Conservation (phyloP, 2,888 invertebrate species). For the Glaucopsyche alexis region DNA sequence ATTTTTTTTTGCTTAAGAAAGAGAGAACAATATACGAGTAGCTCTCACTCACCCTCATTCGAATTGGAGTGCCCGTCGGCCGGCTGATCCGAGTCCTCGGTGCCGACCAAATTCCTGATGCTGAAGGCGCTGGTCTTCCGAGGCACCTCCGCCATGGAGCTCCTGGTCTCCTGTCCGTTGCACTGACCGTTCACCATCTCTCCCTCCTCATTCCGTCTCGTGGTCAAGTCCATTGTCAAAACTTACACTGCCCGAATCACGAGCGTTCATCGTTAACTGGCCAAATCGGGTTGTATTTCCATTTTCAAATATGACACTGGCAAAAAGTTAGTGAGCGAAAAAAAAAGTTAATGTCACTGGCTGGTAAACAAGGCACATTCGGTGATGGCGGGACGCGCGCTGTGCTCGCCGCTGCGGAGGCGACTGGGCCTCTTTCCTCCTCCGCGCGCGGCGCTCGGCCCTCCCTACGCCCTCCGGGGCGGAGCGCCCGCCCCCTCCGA, state of each 20-base stretch:
- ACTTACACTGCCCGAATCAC: slow-evolving; percentile 40
- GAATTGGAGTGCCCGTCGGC: slow-evolving; percentile 57
- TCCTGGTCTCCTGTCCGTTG: slow-evolving; percentile 56
- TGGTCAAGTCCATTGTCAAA: slow-evolving; percentile 74
- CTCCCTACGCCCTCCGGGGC: slow-evolving; percentile 72
- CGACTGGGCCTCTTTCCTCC: slow-evolving; percentile 74
- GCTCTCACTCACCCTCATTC: slow-evolving; percentile 59
- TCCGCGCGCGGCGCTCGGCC: slow-evolving; percentile 54
- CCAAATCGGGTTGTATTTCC: slow-evolving; percentile 35
- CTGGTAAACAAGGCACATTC: slow-evolving; percentile 31
- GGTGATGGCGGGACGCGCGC: slow-evolving; percentile 58
- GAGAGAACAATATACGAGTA: background rate
- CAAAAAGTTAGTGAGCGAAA: background rate
- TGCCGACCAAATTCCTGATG: slow-evolving; percentile 69
- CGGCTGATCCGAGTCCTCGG: slow-evolving; percentile 53
- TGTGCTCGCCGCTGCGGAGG: slow-evolving; percentile 62
- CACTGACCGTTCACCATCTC: slow-evolving; percentile 53
- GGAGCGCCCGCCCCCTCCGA: slow-evolving; percentile 57
- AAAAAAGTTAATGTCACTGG: slow-evolving; percentile 26
- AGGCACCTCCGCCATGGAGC: slow-evolving; percentile 54
- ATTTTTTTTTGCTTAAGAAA: slow-evolving; percentile 10
- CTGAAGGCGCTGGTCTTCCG: slow-evolving; percentile 68
- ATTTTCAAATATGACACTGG: slow-evolving; percentile 38
- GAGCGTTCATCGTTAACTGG: slow-evolving; percentile 42
- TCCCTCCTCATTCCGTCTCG: slow-evolving; percentile 65